Conservation (phyloP, 2,797 vertebrate species). For the Morus bassanus region DNA sequence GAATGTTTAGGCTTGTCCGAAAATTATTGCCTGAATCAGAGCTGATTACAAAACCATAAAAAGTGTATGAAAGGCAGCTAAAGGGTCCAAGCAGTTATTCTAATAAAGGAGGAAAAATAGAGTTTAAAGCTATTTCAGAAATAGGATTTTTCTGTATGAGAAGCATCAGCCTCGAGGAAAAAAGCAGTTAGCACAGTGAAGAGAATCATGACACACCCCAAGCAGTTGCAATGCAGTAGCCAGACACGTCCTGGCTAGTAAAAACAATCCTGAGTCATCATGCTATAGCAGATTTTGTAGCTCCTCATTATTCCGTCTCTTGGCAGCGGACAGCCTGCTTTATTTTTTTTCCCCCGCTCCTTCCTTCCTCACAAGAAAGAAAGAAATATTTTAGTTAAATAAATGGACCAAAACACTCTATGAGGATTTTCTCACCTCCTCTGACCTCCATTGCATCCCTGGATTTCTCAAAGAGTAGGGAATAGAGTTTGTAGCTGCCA, state of each 20-base stretch:
- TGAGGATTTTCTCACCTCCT: not conserved
- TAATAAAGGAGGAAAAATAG: not conserved
- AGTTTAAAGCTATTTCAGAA: not conserved
- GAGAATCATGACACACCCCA: not conserved
- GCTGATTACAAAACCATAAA: not conserved
- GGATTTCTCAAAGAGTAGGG: not conserved
- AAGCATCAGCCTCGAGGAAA: not conserved
- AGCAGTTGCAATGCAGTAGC: not conserved
- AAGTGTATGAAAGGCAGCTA: not conserved
- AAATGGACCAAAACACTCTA: not conserved
- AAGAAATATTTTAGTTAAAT: not conserved
- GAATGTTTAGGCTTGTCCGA: not conserved
- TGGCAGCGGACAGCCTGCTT: not conserved
- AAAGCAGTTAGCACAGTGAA: not conserved
- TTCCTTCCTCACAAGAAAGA: not conserved
- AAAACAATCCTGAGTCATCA: slow-evolving; percentile 3
- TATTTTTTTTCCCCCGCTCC: accelerated
- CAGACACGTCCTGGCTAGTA: not conserved
- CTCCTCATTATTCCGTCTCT: not conserved
- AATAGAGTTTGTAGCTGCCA: not conserved
- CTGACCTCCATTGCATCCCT: not conserved
- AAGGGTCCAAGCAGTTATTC: not conserved
- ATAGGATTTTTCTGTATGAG: not conserved
- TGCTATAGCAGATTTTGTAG: not conserved
- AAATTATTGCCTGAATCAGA: not conserved